Conservation (phyloP, 35 echinoderm and acorn worm species). For the Strongylocentrotus purpuratus region DNA sequence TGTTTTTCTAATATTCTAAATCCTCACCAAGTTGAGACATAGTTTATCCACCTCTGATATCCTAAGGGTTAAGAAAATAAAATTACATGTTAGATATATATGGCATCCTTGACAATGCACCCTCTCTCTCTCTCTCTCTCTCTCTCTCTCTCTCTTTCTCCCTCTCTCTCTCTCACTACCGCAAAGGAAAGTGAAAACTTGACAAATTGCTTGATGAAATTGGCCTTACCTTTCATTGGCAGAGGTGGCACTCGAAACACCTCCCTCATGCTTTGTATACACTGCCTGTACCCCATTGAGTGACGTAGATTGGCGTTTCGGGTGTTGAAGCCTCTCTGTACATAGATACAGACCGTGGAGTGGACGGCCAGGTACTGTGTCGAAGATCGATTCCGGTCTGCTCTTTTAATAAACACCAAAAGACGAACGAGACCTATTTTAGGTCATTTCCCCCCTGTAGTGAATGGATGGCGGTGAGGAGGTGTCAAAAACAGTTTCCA, state of each 20-base stretch:
- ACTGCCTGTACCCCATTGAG: neutral
- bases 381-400: neutral
- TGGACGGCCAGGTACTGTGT: neutral
- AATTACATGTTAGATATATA: neutral
- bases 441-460: neutral
- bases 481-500: neutral
- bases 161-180: neutral
- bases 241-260: neutral
- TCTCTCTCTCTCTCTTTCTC: too few relatives aligned
- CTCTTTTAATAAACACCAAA: constrained; percentile 3
- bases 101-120: neutral
- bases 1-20: too few relatives aligned
- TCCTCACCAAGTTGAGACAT: too few relatives aligned
- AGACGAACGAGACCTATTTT: constrained; percentile 10
- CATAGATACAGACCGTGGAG: neutral
- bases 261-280: neutral
- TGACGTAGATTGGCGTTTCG: neutral
- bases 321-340: neutral
- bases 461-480: neutral
- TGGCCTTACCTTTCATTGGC: neutral
- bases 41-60: neutral
- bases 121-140: neutral
- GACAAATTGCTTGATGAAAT: neutral
- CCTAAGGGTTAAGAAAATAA: neutral
- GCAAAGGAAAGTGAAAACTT: constrained; percentile 2